A percentile compares a stretch with the other conserved stretches of the same genome.
phyloP scores from a whole-genome alignment of 2,797 vertebrate species.

The Schizopygopsis pylzovi region DNA sequence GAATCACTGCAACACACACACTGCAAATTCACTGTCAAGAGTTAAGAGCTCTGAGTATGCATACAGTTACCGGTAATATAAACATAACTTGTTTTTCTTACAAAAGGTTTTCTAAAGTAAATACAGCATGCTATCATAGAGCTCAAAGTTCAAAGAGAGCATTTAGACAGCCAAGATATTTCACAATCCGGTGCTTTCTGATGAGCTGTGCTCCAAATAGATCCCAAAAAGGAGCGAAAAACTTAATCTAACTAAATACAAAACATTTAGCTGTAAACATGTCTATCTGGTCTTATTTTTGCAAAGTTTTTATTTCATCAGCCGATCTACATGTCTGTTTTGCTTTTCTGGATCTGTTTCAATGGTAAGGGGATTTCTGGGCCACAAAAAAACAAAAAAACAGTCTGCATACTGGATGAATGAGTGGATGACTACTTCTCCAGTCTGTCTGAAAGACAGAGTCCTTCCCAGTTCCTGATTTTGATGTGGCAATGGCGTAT shows the following conservation, averaged over 20 bases:
- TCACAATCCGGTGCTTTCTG: conserved; percentile 9
- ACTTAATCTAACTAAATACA: background rate
- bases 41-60: background rate
- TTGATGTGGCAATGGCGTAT: background rate
- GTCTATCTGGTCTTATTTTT: background rate
- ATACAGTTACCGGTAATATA: background rate
- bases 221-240: background rate
- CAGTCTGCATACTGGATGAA: background rate
- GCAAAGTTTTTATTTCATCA: background rate
- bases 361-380: background rate
- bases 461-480: background rate
- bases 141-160: background rate
- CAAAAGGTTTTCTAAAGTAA: background rate
- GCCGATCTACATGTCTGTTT: background rate
- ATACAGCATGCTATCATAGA: background rate
- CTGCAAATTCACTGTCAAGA: background rate
- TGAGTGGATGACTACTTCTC: background rate
- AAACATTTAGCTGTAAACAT: background rate
- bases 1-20: background rate
- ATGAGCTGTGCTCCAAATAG: background rate
- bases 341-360: background rate
- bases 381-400: background rate
- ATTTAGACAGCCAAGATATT: conserved; percentile 8
- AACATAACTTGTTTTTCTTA: background rate
- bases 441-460: background rate